These are phyloP conservation scores for Orthonevra nobilis DNA, from an alignment of 2,888 invertebrate species.

Conservation along the genomic window DNA sequence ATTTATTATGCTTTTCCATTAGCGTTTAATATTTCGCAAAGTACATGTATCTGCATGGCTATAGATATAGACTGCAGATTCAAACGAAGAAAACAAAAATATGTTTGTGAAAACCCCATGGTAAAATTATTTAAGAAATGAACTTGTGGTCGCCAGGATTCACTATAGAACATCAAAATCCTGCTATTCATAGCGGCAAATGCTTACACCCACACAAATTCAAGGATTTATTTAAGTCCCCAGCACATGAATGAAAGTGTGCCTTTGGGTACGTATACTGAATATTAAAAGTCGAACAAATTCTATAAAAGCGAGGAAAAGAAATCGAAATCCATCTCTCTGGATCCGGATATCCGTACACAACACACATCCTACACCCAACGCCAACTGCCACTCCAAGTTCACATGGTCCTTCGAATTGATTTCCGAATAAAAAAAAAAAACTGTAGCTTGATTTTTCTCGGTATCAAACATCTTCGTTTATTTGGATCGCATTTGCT, in stretches of 20 bases:
- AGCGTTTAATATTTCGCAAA: not conserved
- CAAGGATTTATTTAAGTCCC: not conserved
- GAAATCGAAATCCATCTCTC: conserved; percentile 12
- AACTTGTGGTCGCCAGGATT: not conserved
- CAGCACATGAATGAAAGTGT: not conserved
- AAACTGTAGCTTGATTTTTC: not conserved
- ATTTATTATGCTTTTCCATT: not conserved
- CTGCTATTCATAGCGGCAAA: not conserved
- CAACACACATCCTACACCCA: too few species aligned
- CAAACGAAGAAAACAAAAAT: not conserved
- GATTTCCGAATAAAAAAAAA: conserved; percentile 12
- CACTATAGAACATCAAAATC: not conserved
- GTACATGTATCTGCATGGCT: too few species aligned
- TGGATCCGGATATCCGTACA: not conserved
- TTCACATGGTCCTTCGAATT: not conserved
- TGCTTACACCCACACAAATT: not conserved
- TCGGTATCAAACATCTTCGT: not conserved
- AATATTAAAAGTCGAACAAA: conserved; percentile 9
- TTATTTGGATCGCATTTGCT: not conserved
- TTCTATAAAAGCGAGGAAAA: conserved; percentile 1
- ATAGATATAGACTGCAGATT: not conserved
- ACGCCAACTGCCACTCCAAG: too few species aligned
- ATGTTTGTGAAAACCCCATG: not conserved
- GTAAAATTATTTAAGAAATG: not conserved
- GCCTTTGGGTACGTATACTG: not conserved